phyloP scores from a whole-genome alignment of 2,797 vertebrate genomes.

The Brachyalestes nurse region DNA sequence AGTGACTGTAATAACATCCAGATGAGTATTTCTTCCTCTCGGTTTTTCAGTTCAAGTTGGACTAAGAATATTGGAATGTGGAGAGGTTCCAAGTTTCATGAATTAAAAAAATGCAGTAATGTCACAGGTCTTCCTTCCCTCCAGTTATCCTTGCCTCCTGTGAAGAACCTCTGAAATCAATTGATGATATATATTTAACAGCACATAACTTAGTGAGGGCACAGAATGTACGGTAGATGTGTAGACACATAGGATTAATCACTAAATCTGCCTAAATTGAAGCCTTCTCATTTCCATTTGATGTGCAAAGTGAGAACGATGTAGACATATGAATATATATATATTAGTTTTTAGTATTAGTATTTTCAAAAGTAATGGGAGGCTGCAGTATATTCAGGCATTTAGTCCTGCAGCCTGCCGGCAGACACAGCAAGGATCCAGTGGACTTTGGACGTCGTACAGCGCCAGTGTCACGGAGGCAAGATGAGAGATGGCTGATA shows the following conservation, averaged over 20 bases:
- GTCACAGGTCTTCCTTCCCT: conserved; percentile 76
- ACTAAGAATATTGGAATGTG: conserved; percentile 92
- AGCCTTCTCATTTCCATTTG: background rate
- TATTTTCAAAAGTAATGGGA: no score
- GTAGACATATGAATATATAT: no score
- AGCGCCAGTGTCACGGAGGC: no score
- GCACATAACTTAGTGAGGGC: background rate
- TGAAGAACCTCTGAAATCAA: background rate
- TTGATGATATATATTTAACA: background rate
- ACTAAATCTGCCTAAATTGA: background rate
- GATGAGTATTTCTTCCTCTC: conserved; percentile 80
- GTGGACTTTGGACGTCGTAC: no score
- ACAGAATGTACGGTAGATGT: background rate
- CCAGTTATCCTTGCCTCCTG: conserved; percentile 27
- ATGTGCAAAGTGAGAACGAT: background rate
- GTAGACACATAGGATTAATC: background rate
- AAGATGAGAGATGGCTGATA: no score
- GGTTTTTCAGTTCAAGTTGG: conserved; percentile 71
- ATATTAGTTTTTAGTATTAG: no score
- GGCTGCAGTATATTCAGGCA: no score
- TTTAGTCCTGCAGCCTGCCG: no score
- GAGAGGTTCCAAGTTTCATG: conserved; percentile 87
- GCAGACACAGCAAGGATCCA: no score
- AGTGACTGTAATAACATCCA: conserved; percentile 91
- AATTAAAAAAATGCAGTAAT: conserved; percentile 84